Conservation (phyloP, 2,888 invertebrate species). For the Synanthedon vespiformis region DNA sequence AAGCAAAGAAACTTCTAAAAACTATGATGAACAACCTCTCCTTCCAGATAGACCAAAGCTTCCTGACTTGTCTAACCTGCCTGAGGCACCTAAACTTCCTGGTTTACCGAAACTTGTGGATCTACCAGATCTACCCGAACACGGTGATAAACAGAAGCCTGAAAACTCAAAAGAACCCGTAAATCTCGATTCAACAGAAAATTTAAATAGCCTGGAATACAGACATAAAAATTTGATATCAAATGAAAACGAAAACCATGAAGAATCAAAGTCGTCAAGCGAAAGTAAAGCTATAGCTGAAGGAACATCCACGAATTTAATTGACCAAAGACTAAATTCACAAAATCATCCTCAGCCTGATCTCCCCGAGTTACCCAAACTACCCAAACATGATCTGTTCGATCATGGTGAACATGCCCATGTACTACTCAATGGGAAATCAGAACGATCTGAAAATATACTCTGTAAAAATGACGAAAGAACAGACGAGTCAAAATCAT, state of each 20-base stretch:
- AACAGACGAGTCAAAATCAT: background rate
- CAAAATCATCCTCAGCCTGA: background rate
- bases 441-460: background rate
- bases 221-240: no score
- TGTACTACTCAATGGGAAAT: background rate
- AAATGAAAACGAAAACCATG: no score
- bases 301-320: no score
- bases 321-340: no score
- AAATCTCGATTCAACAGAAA: background rate
- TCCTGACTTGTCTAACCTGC: background rate
- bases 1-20: no score
- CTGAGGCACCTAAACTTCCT: no score
- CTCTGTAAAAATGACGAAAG: background rate
- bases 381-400: background rate
- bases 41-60: background rate
- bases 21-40: background rate
- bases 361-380: background rate
- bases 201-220: no score
- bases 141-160: background rate
- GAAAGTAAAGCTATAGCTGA: no score
- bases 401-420: background rate
- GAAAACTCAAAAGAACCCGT: background rate
- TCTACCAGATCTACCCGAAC: no score
- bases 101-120: no score
- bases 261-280: no score